Conservation (phyloP, 1,140 invertebrate genomes). For the Microplitis demolitor region DNA sequence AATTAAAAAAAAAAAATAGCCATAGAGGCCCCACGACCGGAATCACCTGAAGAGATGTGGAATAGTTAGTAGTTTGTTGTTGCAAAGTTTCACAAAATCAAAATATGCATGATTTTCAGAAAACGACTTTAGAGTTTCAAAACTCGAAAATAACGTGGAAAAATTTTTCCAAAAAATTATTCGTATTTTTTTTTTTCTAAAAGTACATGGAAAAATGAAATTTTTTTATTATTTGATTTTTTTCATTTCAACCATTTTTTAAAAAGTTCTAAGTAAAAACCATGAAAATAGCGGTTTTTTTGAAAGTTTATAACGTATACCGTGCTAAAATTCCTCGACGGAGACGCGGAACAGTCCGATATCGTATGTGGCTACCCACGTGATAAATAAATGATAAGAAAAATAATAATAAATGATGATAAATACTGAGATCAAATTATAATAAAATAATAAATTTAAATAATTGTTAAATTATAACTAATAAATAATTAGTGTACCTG, state of each 20-base stretch:
- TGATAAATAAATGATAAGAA: too few relatives aligned
- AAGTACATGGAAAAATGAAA: slow-evolving; percentile 12
- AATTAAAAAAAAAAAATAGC: slow-evolving; percentile 2
- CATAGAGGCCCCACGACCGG: not conserved
- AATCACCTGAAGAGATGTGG: not conserved
- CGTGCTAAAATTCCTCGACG: too few relatives aligned
- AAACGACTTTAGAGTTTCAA: not conserved
- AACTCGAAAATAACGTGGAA: slow-evolving; percentile 1
- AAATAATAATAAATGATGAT: too few relatives aligned
- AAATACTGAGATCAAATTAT: too few relatives aligned
- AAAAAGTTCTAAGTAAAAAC: not conserved
- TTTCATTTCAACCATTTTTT: slow-evolving; percentile 9
- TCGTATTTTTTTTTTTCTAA: slow-evolving; percentile 7
- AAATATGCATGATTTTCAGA: not conserved
- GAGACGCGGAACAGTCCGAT: too few relatives aligned
- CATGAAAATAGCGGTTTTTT: too few relatives aligned
- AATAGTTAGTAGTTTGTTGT: not conserved
- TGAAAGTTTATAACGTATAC: too few relatives aligned
- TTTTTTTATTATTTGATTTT: not conserved
- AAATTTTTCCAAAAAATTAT: not conserved
- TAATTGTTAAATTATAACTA: too few relatives aligned
- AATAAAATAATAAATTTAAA: too few relatives aligned
- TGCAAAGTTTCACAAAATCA: not conserved
- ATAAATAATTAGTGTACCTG: too few relatives aligned
- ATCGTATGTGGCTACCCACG: too few relatives aligned